phyloP scores from a whole-genome alignment of 1,140 invertebrate genomes.

The Drosophila pallidifrons region DNA sequence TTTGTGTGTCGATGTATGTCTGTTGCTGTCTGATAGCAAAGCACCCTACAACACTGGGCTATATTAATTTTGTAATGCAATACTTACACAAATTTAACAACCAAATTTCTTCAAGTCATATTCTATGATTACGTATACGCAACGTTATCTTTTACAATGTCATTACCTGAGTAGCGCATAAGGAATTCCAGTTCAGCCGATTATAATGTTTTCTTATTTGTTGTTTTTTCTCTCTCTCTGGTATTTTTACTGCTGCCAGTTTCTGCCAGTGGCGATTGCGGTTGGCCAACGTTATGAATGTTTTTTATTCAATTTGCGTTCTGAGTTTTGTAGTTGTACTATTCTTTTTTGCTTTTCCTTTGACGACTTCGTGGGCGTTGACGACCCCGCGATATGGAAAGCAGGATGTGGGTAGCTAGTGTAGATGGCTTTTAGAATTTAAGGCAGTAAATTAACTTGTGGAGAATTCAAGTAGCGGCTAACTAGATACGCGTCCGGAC shows the following conservation, averaged over 20 bases:
- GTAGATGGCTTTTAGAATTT: slow-evolving; percentile 26
- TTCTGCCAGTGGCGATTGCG: slow-evolving; percentile 35
- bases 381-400: not conserved
- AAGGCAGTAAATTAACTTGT: slow-evolving; percentile 47
- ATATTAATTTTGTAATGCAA: not conserved
- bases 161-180: slow-evolving; percentile 10
- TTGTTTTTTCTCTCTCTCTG: slow-evolving; percentile 33
- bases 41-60: not conserved
- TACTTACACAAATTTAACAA: no score
- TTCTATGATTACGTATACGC: not conserved
- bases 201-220: slow-evolving; percentile 8
- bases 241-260: slow-evolving; percentile 64
- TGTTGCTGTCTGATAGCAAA: slow-evolving; percentile 7
- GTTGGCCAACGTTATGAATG: slow-evolving; percentile 47
- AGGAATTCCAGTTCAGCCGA: not conserved
- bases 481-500: slow-evolving; percentile 39
- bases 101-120: not conserved
- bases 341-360: slow-evolving; percentile 19
- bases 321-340: not conserved
- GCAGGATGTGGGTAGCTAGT: slow-evolving; percentile 11
- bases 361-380: slow-evolving; percentile 30
- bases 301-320: slow-evolving; percentile 64
- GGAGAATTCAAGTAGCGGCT: slow-evolving; percentile 32
- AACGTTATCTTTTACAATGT: not conserved
- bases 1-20: slow-evolving; percentile 25